phyloP scores from a whole-genome alignment of 2,797 vertebrate species.

The Enteromius paludinosus region DNA sequence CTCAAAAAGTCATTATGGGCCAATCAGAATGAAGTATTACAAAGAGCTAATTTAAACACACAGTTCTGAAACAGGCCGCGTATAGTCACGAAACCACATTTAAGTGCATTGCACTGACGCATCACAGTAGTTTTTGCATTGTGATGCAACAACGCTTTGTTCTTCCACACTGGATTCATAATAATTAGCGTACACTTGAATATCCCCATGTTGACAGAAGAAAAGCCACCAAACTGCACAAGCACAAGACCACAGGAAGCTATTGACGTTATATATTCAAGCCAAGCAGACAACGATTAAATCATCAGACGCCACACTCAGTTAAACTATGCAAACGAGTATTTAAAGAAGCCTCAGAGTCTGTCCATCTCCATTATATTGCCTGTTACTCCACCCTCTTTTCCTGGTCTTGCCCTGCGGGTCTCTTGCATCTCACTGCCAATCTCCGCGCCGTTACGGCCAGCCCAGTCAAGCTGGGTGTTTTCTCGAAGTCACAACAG shows the following conservation, averaged over 20 bases:
- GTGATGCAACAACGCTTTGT: conserved; percentile 1
- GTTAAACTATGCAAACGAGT: conserved; percentile 67
- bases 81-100: neutral
- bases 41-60: neutral
- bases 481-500: conserved; percentile 75
- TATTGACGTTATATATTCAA: conserved; percentile 20
- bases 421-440: conserved; percentile 60
- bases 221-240: conserved; percentile 18
- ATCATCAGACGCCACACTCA: conserved; percentile 64
- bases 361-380: conserved; percentile 69
- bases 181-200: neutral
- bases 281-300: conserved; percentile 57
- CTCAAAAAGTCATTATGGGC: neutral
- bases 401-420: conserved; percentile 19
- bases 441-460: conserved; percentile 55
- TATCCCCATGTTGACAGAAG: neutral
- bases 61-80: neutral
- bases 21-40: neutral
- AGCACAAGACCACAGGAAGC: conserved; percentile 21
- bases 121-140: neutral
- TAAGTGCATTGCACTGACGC: neutral
- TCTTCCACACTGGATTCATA: neutral
- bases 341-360: conserved; percentile 61
- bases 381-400: conserved; percentile 46
- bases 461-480: conserved; percentile 68